These are phyloP conservation scores for Gallinago solitaria DNA, from an alignment of 2,797 vertebrate species.

Conservation along the genomic window DNA sequence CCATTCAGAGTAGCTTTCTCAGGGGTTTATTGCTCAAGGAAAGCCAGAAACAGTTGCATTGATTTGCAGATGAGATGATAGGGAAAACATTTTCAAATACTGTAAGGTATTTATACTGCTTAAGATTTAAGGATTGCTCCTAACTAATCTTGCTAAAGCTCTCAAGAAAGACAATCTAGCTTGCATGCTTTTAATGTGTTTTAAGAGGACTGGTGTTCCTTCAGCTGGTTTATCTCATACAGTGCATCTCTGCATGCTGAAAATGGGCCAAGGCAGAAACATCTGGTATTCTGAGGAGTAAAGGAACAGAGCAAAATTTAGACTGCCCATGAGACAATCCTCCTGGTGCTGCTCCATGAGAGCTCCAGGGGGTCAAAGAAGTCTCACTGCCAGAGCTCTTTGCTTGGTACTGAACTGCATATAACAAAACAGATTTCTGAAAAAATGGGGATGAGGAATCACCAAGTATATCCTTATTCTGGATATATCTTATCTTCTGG, in stretches of 20 bases:
- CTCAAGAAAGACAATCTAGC: constrained; percentile 29
- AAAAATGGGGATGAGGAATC: background rate
- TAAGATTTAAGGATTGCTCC: constrained; percentile 31
- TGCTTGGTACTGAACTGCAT: background rate
- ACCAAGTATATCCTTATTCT: background rate
- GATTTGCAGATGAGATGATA: constrained; percentile 60
- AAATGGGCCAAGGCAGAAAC: constrained; percentile 19
- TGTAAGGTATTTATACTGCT: constrained; percentile 37
- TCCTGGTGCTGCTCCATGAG: background rate
- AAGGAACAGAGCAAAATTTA: background rate
- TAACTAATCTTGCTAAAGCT: constrained; percentile 44
- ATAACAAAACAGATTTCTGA: background rate
- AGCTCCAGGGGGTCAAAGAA: background rate
- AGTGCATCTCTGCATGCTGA: background rate
- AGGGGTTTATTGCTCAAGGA: constrained; percentile 40
- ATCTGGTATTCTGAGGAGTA: background rate
- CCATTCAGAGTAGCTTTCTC: constrained; percentile 25
- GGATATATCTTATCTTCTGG: too few relatives aligned
- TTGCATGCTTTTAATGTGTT: constrained; percentile 12
- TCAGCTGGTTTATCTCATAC: constrained; percentile 12
- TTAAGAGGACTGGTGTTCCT: background rate
- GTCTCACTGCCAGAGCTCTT: background rate
- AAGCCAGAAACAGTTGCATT: constrained; percentile 49
- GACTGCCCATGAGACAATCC: background rate
- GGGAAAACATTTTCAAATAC: constrained; percentile 55